A percentile compares a stretch with the other conserved stretches of the same genome.
Evolutionary conservation across 2,797 vertebrate species (phyloP).

Genomic region (Coregonus suidteri): DNA sequence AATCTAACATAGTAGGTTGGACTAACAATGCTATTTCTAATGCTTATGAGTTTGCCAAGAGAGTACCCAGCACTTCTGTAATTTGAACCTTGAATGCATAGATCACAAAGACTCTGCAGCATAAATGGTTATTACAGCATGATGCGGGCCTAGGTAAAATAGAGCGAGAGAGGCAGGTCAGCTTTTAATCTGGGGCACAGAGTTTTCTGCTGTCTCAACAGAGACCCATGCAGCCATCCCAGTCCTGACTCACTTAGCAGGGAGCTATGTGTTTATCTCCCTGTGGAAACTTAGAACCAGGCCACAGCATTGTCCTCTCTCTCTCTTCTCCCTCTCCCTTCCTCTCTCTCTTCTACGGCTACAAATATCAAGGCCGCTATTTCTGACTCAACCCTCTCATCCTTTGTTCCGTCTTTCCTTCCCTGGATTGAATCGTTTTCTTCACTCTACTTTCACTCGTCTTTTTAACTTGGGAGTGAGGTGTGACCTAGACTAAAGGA

Average conservation of each 20-base stretch:
- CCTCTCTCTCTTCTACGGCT: background rate
- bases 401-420: background rate
- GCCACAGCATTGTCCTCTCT: slow-evolving; percentile 48
- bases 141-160: too few relatives aligned
- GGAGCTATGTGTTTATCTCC: slow-evolving; percentile 53
- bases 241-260: slow-evolving; percentile 49
- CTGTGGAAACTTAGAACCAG: slow-evolving; percentile 71
- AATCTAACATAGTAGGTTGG: too few relatives aligned
- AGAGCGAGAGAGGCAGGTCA: slow-evolving; percentile 25
- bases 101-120: too few relatives aligned
- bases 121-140: too few relatives aligned
- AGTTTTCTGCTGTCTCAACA: slow-evolving; percentile 70
- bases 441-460: background rate
- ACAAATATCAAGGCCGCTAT: slow-evolving; percentile 5
- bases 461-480: background rate
- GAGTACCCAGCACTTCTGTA: background rate
- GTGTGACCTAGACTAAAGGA: background rate
- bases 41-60: background rate
- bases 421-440: background rate
- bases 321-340: background rate
- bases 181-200: slow-evolving; percentile 66
- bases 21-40: background rate
- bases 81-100: background rate
- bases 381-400: background rate
- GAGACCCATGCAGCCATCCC: slow-evolving; percentile 51